phyloP scores from a whole-genome alignment of 2,888 invertebrate genomes.

The Andrena trimmerana region DNA sequence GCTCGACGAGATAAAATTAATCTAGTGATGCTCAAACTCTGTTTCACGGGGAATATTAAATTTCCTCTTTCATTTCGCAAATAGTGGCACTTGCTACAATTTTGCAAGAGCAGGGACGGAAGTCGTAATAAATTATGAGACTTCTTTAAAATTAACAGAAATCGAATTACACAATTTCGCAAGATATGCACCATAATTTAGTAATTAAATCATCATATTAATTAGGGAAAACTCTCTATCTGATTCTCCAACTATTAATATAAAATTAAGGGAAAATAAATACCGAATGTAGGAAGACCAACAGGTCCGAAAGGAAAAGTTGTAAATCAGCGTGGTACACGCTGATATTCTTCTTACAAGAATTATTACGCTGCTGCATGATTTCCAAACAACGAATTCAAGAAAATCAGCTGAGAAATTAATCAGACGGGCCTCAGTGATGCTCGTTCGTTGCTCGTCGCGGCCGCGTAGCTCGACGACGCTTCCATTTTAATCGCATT shows the following conservation, averaged over 20 bases:
- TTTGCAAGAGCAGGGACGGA: background rate
- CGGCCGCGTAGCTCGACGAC: constrained; percentile 18
- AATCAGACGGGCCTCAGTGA: constrained; percentile 28
- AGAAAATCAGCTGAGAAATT: constrained; percentile 4
- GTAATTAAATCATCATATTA: too few relatives aligned
- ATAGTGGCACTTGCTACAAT: too few relatives aligned
- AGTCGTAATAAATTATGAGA: background rate
- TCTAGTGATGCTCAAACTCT: background rate
- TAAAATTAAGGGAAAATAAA: background rate
- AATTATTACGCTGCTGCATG: too few relatives aligned
- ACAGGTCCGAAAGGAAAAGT: background rate
- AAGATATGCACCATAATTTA: too few relatives aligned
- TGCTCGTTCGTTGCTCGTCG: constrained; percentile 23
- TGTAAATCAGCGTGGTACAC: too few relatives aligned
- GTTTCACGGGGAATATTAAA: background rate
- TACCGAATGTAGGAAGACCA: background rate
- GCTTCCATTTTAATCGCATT: constrained; percentile 53
- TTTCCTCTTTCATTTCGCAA: background rate
- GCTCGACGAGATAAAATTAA: background rate
- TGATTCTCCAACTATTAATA: background rate
- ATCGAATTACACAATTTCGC: background rate
- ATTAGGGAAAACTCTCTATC: background rate
- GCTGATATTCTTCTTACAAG: too few relatives aligned
- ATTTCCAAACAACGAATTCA: background rate
- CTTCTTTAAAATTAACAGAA: background rate